Evolutionary conservation across 2,888 invertebrate genomes (phyloP).

Genomic region (Mimachlamys varia): DNA sequence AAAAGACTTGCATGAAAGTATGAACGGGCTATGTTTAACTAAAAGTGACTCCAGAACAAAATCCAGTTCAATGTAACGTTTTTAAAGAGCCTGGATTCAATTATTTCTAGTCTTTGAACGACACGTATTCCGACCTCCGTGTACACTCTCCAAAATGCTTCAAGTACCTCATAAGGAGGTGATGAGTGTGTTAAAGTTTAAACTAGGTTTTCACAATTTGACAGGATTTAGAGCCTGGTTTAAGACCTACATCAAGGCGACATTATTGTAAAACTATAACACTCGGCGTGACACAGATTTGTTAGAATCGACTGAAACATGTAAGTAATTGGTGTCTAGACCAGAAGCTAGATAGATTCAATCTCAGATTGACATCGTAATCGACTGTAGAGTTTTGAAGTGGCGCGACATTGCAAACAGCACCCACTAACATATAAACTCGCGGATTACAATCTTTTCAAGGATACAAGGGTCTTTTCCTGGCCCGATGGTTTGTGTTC

Average conservation of each 20-base stretch:
- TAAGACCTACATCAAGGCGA: background rate
- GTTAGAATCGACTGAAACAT: conserved; percentile 11
- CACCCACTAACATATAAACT: conserved; percentile 18
- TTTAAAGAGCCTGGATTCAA: background rate
- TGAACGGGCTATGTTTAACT: background rate
- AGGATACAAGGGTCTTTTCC: conserved; percentile 18
- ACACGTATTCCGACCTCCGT: background rate
- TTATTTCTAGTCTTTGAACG: background rate
- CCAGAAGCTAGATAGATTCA: background rate
- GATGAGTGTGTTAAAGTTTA: background rate
- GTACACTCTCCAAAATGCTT: background rate
- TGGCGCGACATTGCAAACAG: conserved; percentile 24
- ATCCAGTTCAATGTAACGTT: background rate
- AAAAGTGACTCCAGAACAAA: background rate
- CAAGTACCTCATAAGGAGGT: conserved; percentile 6
- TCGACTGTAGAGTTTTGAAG: conserved; percentile 7
- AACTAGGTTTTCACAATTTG: background rate
- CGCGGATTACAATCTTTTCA: conserved; percentile 24
- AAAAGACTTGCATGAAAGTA: background rate
- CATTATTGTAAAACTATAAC: conserved; percentile 21
- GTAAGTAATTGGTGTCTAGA: conserved; percentile 28
- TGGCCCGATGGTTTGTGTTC: conserved; percentile 27
- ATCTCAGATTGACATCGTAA: background rate
- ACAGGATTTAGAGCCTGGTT: background rate
- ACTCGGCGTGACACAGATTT: background rate